Evolutionary conservation across 2,888 invertebrate genomes (phyloP).

Genomic region (Himalopsyche kuldschensis): DNA sequence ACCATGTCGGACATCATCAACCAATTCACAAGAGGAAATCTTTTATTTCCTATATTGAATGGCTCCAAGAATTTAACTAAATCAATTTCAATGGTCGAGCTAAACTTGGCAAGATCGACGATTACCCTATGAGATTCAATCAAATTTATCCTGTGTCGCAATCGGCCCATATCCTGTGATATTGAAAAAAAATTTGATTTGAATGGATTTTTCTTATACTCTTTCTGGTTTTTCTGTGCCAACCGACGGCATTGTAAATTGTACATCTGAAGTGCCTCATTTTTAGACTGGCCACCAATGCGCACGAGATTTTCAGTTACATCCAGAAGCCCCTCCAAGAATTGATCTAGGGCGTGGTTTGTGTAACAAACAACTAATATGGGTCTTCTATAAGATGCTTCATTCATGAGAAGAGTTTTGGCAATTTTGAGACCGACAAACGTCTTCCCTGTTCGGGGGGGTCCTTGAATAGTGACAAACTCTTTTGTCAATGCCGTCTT

Average conservation of each 20-base stretch:
- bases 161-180: not conserved
- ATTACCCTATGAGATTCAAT: not conserved
- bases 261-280: conserved; percentile 57
- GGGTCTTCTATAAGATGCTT: conserved; percentile 36
- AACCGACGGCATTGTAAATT: conserved; percentile 51
- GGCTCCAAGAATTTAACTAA: conserved; percentile 25
- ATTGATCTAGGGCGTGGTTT: conserved; percentile 87
- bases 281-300: conserved; percentile 71
- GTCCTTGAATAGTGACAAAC: conserved; percentile 81
- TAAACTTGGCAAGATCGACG: not conserved
- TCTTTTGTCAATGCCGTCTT: conserved; percentile 69
- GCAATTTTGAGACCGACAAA: conserved; percentile 77
- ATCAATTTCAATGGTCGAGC: not conserved
- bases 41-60: not conserved
- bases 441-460: conserved; percentile 88
- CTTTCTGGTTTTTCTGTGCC: not conserved
- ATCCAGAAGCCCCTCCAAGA: conserved; percentile 68
- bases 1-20: not conserved
- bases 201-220: not conserved
- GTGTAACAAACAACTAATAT: conserved; percentile 81
- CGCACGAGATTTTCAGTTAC: conserved; percentile 65
- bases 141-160: not conserved
- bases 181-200: no score
- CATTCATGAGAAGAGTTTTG: conserved; percentile 65
- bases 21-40: conserved; percentile 11